Conservation (phyloP, 1,140 invertebrate species). For the Pseudomyrmex flavicornis region DNA sequence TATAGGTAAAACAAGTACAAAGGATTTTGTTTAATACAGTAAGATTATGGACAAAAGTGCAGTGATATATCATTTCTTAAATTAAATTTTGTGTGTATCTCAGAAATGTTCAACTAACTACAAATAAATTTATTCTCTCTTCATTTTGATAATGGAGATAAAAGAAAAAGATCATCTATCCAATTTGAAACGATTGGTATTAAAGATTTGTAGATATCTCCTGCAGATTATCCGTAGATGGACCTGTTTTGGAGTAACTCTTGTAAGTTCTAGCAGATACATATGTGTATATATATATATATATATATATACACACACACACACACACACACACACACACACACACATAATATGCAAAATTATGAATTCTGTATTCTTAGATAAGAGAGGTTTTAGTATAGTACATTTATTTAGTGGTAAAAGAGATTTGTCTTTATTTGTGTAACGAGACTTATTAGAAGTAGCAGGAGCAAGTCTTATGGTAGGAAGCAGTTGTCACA, state of each 20-base stretch:
- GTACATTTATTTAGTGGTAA: slow-evolving; percentile 5
- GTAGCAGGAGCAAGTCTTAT: slow-evolving; percentile 51
- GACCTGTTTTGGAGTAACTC: slow-evolving; percentile 67
- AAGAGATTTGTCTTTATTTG: slow-evolving; percentile 48
- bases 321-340: not conserved
- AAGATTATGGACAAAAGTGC: slow-evolving; percentile 34
- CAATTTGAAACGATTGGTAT: slow-evolving; percentile 61
- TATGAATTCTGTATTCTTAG: not conserved
- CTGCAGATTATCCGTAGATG: slow-evolving; percentile 70
- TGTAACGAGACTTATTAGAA: slow-evolving; percentile 43
- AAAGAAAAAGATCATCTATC: slow-evolving; percentile 60
- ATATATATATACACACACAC: too few relatives aligned
- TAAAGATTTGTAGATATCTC: slow-evolving; percentile 73
- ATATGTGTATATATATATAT: not conserved
- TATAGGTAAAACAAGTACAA: slow-evolving; percentile 64
- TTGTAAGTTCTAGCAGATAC: slow-evolving; percentile 77
- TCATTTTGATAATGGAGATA: slow-evolving; percentile 66
- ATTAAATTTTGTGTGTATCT: slow-evolving; percentile 13
- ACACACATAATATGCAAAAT: slow-evolving; percentile 20
- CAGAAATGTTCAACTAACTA: slow-evolving; percentile 24
- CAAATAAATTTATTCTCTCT: slow-evolving; percentile 40
- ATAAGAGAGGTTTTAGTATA: not conserved
- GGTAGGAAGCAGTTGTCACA: slow-evolving; percentile 62
- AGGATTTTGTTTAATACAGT: slow-evolving; percentile 56
- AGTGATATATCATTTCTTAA: slow-evolving; percentile 44